These are phyloP conservation scores for Macrotus californicus DNA, from an alignment of 2,113 vertebrate genomes.

Conservation along the genomic window DNA sequence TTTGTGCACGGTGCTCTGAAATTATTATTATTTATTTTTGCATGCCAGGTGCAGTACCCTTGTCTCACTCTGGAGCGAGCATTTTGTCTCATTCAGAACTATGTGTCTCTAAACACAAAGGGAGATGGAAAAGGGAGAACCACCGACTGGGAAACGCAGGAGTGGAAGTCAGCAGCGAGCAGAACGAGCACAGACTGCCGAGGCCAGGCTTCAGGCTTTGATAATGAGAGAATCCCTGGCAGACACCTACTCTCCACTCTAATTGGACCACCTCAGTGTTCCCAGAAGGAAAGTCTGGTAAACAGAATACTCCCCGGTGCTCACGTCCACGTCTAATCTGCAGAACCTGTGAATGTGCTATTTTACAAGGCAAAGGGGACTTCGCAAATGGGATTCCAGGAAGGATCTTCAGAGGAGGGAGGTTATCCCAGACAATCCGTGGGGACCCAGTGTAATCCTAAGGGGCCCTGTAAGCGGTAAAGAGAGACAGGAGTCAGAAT, in stretches of 20 bases:
- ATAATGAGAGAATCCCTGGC: background rate
- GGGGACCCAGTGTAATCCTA: background rate
- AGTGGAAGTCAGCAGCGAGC: background rate
- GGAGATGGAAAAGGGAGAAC: background rate
- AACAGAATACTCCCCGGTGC: background rate
- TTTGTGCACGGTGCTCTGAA: constrained; percentile 61
- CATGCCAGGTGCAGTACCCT: background rate
- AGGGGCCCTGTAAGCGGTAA: background rate
- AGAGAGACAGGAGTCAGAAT: background rate
- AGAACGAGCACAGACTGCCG: background rate
- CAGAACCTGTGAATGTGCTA: background rate
- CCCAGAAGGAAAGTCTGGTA: background rate
- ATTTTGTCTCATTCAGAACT: background rate
- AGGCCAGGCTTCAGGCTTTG: background rate
- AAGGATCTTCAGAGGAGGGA: background rate
- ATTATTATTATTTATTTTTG: background rate
- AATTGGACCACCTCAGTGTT: background rate
- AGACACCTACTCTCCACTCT: background rate
- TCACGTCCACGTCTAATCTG: background rate
- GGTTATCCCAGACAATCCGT: background rate
- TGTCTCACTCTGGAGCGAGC: background rate
- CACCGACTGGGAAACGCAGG: background rate
- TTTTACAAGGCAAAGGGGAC: background rate
- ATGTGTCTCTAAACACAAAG: background rate
- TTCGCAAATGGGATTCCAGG: background rate